Evolutionary conservation across 2,113 vertebrate genomes (phyloP).

Genomic region (Otocyon megalotis): DNA sequence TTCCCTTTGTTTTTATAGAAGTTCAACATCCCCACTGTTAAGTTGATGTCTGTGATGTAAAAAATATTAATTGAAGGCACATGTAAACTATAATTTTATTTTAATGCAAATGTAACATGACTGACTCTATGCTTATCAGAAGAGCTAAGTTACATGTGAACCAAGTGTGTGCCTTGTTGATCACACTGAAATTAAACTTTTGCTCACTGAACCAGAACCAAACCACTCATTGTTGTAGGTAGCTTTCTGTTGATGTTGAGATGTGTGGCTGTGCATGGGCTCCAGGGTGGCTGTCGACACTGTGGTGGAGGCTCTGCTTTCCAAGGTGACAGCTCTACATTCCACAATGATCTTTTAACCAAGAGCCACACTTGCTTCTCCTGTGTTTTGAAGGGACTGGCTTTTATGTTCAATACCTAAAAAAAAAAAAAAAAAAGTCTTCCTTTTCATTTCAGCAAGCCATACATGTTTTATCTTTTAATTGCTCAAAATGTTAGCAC

Average conservation of each 20-base stretch:
- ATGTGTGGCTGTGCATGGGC: fast-evolving
- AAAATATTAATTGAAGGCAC: neutral
- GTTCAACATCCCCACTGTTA: neutral
- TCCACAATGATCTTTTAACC: fast-evolving
- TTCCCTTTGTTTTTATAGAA: neutral
- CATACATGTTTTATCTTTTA: conserved; percentile 25
- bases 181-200: neutral
- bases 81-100: fast-evolving
- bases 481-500: conserved; percentile 29
- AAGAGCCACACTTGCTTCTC: too few relatives aligned
- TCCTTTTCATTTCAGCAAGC: neutral
- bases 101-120: neutral
- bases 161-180: neutral
- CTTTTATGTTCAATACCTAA: neutral
- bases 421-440: neutral
- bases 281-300: fast-evolving
- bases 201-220: neutral
- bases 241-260: neutral
- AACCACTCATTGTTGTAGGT: fast-evolving
- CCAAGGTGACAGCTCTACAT: fast-evolving
- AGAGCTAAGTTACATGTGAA: neutral
- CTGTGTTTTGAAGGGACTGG: neutral
- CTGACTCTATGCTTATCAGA: neutral
- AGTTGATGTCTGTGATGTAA: neutral
- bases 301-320: fast-evolving